Base-by-base conservation (phyloP, 2,797 vertebrate species). In the Petrocephalus schoutedeni region DNA sequence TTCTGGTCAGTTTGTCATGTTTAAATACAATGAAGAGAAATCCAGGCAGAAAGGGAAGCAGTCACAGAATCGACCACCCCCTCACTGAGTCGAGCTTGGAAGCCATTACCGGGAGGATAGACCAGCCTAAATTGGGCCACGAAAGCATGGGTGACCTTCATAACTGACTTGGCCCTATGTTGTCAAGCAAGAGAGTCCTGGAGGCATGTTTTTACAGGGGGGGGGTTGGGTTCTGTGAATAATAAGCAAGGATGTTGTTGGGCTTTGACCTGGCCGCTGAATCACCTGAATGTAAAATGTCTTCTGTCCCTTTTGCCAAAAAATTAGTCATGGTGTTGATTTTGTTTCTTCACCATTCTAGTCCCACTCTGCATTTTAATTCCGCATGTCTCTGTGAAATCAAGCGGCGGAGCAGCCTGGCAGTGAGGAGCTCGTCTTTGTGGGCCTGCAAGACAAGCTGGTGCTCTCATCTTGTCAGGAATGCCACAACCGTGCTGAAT, bases 401-500 rank as follows among this genome's bases (percentile, higher is more conserved):
- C 64, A 12, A 16, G 28, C 10, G 10, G 64, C 9, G 9, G 64
- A 28, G 21, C 83, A 32, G 83, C n/a, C 49, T 36, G 83, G 10
- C 28, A 28, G 51, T 56, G 23, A 85, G 9, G 53, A 4, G 80
- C 53, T 57, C 32, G 54, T 85, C 83, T 85, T 85, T 2, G 83
- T 36, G 14, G 53, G 49, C 51, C 53, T 32, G 16, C 4, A 36
- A 80, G 74, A 80, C 74, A 49, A 80, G 80, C 45, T 53, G 80
- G 21, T 84, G 10, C 80, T 82, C 45, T 82, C 49, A 51, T 82
- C 41, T 32, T 85, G 83, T 85, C 83, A 85, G 77, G 77, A 84
- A 53, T 84, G 82, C 32, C 32, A 59, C 54, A 56, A 41, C 28
- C 8, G 28, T 36, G 23, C 54, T 86, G 85, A 9, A 86, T 14